Percentiles rank a stretch among this genome's conserved stretches.
These are phyloP conservation scores for Bos taurus DNA, from an alignment of 2,113 vertebrate species.

Conservation along the genomic window ARS-UCD2.0 NC_037356.1:19697001-19697500, in stretches of 20 bases:
- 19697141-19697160: background rate
- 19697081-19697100: background rate
- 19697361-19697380: background rate
- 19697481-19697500: background rate
- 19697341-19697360: background rate
- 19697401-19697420: background rate
- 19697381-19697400: background rate
- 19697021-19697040: background rate
- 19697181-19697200: background rate
- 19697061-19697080: background rate
- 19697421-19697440: background rate
- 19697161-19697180: background rate
- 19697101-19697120: background rate
- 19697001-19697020: background rate
- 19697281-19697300: background rate
- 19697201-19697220: background rate
- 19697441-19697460: background rate
- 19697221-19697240: background rate
- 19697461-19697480: background rate
- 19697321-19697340: background rate
- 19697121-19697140: background rate
- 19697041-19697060: background rate
- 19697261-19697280: background rate
- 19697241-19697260: background rate
- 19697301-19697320: background rate